Evolutionary conservation across 2,113 vertebrate species (phyloP).

Genomic region (Panthera leo): DNA sequence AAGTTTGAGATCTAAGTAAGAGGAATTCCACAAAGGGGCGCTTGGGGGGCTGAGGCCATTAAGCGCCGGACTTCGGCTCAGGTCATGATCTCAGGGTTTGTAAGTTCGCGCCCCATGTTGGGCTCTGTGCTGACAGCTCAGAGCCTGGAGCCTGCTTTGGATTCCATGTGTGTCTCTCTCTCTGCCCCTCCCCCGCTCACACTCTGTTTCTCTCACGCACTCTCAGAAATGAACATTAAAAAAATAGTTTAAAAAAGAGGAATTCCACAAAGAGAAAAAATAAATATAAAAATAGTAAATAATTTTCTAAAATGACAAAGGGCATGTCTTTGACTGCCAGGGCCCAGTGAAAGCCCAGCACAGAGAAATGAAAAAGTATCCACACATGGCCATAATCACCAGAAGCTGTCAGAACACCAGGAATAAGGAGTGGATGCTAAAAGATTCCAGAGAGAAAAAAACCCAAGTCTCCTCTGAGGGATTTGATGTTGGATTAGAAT

Average conservation of each 20-base stretch:
- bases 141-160: too few relatives aligned
- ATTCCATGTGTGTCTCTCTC: neutral
- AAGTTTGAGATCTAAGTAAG: neutral
- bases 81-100: too few relatives aligned
- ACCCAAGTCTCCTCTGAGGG: neutral
- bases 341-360: neutral
- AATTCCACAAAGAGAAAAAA: neutral
- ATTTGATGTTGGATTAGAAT: neutral
- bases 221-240: too few relatives aligned
- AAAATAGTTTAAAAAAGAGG: neutral
- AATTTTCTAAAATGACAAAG: constrained; percentile 3
- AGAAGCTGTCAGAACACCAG: neutral
- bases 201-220: too few relatives aligned
- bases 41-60: too few relatives aligned
- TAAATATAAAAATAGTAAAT: neutral
- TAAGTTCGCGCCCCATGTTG: too few relatives aligned
- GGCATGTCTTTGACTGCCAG: neutral
- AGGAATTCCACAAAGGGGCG: neutral
- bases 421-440: neutral
- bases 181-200: too few relatives aligned
- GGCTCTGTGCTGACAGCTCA: too few relatives aligned
- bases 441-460: neutral
- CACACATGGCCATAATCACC: neutral
- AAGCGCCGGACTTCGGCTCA: too few relatives aligned
- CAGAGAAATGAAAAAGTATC: neutral